Base-by-base conservation (phyloP, 2,797 vertebrate species). In the Pagetopsis macropterus region DNA sequence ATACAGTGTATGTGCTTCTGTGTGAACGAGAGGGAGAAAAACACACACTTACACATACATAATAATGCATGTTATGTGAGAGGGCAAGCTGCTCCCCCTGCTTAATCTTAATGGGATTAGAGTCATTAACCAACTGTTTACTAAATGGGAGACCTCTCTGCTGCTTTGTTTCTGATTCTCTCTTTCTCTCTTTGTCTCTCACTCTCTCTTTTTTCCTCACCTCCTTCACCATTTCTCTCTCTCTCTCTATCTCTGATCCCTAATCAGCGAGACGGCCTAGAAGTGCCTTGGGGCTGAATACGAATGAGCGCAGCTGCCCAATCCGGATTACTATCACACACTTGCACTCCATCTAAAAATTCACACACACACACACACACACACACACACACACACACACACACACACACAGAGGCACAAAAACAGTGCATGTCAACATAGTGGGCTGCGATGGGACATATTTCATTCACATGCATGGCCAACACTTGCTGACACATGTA, bases 61-160 rank as follows among this genome's bases (percentile, higher is more conserved):
- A 84, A 85, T 81, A 90, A 88, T 84, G 84, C 74, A 83, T 84
- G 81, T 82, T 83, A 83, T 88, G 70, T 82, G 81, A 85, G 65
- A 67, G 82, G 84, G 45, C 81, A 86, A 82, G 64, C 83, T 85
- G 68, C 75, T 82, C 65, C 73, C 75, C 63, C 65, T 75, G 72
- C 75, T 84, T 91, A 92, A 93, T 92, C 27, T 27, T 27, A 27
- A 27, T 27, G 87, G 88, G 90, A 93, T 92, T 92, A 90, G 65
- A 85, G 82, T 90, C 87, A 92, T 92, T 93, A 92, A 91, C 84
- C 84, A 88, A 89, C 84, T 89, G 90, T 90, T 90, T 94, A 89
- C 83, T 82, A 88, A 88, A 88, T 75, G 75, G 60, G 58, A 88
- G 78, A 80, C 86, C 77, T 82, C 76, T 78, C 70, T 72, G 52